Conservation (phyloP, 1,140 invertebrate species). For the Laupala kohalensis region DNA sequence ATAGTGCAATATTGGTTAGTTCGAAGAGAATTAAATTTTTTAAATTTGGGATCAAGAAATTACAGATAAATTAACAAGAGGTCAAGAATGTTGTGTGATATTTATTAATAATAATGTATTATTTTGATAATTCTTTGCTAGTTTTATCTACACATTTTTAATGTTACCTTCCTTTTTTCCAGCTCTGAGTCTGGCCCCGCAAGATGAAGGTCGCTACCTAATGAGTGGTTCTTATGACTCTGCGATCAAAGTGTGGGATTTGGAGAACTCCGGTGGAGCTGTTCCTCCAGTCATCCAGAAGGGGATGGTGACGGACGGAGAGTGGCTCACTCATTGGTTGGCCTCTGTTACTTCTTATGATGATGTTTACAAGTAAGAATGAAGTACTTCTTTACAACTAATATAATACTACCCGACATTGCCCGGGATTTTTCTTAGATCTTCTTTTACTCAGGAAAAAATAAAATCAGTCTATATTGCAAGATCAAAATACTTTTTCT, state of each 20-base stretch:
- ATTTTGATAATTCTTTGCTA: too few relatives aligned
- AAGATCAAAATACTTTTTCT: too few relatives aligned
- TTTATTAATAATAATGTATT: too few relatives aligned
- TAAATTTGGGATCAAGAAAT: too few relatives aligned
- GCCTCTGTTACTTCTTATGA: conserved; percentile 25
- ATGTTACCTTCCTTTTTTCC: neutral
- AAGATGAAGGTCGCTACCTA: conserved; percentile 14
- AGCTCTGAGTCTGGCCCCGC: conserved; percentile 3
- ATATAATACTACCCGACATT: neutral
- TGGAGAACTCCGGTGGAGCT: conserved; percentile 18
- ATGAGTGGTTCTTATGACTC: conserved; percentile 20
- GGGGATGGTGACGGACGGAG: conserved; percentile 19
- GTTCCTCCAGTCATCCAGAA: conserved; percentile 14
- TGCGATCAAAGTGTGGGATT: conserved; percentile 22
- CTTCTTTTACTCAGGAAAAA: too few relatives aligned
- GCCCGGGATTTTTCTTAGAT: too few relatives aligned
- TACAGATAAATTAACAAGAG: too few relatives aligned
- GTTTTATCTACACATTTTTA: too few relatives aligned
- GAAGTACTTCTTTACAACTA: neutral
- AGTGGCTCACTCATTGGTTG: conserved; percentile 24
- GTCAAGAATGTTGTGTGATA: too few relatives aligned
- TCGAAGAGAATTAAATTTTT: too few relatives aligned
- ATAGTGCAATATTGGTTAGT: too few relatives aligned
- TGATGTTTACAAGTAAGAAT: conserved; percentile 27
- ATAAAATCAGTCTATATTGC: too few relatives aligned